Percentiles rank a stretch among this genome's conserved stretches.
phyloP scores from a whole-genome alignment of 1,140 invertebrate genomes.

The Apis mellifera region DNA sequence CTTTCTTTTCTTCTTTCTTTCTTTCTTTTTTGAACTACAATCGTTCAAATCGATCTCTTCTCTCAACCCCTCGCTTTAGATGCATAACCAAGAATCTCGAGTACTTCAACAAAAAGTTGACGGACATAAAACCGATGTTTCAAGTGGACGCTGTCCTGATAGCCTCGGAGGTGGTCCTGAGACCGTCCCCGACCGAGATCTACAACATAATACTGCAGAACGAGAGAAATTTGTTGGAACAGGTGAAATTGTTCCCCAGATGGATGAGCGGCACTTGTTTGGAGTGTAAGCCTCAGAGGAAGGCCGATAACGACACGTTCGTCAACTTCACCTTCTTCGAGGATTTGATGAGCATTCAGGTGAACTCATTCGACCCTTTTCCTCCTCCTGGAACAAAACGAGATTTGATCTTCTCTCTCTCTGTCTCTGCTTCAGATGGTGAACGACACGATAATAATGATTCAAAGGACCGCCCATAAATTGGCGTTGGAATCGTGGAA shows the following conservation, averaged over 20 bases:
- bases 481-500: constrained; percentile 84
- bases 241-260: constrained; percentile 88
- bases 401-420: too few species aligned
- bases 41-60: too few species aligned
- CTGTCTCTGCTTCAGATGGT: constrained; percentile 75
- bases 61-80: constrained; percentile 63
- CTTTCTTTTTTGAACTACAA: too few species aligned
- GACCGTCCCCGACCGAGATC: constrained; percentile 88
- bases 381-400: too few species aligned
- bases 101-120: constrained; percentile 85
- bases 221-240: constrained; percentile 85
- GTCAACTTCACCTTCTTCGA: constrained; percentile 88
- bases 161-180: constrained; percentile 87
- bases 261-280: constrained; percentile 94
- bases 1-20: too few species aligned
- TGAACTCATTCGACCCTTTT: constrained; percentile 41
- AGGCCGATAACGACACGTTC: constrained; percentile 82
- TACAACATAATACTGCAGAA: constrained; percentile 87
- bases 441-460: constrained; percentile 84
- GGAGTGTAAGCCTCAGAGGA: constrained; percentile 84
- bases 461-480: constrained; percentile 85
- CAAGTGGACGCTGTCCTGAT: constrained; percentile 89
- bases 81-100: constrained; percentile 88
- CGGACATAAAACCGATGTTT: constrained; percentile 85
- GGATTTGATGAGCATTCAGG: constrained; percentile 86